Base-by-base conservation (phyloP, 2,113 vertebrate genomes). In the Prunella himalayana region DNA sequence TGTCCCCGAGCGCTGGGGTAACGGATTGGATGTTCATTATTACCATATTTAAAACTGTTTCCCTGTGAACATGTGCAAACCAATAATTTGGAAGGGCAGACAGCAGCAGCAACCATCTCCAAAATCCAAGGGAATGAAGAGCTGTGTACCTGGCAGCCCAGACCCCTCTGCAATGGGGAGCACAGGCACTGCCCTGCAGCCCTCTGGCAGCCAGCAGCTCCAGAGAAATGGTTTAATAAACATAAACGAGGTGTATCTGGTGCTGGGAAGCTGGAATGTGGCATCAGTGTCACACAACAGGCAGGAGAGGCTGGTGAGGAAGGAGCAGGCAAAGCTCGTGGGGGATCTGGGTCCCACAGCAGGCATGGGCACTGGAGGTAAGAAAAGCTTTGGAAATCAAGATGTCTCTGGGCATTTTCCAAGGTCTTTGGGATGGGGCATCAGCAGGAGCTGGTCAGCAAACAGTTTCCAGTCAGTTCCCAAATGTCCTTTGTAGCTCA, bases 21-120 rank as follows among this genome's bases (percentile, higher is more conserved):
- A 94, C 91, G 93, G 96, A 97, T 94, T 94, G 92, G 92, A 92
- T 97, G 94, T 70, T 96, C 64, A 7, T 90, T 92, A 97, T 97
- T 91, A 96, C 93, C 95, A 45, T 80, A 56, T 94, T 96, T 96
- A 90, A 85, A 82, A 21, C 49, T 57, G 56, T 69, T 93, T 95
- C 84, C 84, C 82, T 69, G 42, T 25, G 95, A 95, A 77, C 71
- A 16, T 50, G 89, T 77, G 93, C 94, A 95, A 77, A 86, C 89
- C 73, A 65, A 31, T 75, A 87, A 64, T 83, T 50, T 21, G 6
- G 37, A 69, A 88, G 70, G 87, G 78, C 79, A 90, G 84, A 4
- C 12, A 0, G 70, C 49, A 50, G 54, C 9, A 15, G 33, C 1
- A 4, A 19, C 21, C 13, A 11, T 27, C 22, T 24, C 82, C 42